Evolutionary conservation across 2,888 invertebrate genomes (phyloP).

Genomic region (Clivina fossor): DNA sequence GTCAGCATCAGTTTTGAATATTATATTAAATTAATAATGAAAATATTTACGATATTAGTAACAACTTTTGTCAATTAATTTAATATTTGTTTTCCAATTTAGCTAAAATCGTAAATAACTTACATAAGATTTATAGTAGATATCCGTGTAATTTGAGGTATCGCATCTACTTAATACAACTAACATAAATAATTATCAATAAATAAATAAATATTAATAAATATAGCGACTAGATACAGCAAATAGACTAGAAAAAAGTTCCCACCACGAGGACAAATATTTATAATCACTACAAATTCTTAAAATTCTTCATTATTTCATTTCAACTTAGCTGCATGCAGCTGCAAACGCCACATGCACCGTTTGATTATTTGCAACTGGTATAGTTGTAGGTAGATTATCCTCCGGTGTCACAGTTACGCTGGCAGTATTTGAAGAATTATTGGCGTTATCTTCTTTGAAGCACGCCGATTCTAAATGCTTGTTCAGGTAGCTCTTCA

Average conservation of each 20-base stretch:
- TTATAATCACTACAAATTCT: constrained; percentile 3
- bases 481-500: constrained; percentile 93
- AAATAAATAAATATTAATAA: constrained; percentile 26
- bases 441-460: constrained; percentile 58
- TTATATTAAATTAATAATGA: no score
- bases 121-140: no score
- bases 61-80: no score
- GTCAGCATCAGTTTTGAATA: no score
- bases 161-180: no score
- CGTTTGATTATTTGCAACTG: neutral
- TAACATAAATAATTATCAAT: constrained; percentile 17
- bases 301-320: no score
- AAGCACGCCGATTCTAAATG: constrained; percentile 90
- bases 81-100: no score
- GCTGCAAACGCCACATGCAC: constrained; percentile 1
- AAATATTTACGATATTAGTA: no score
- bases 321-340: constrained; percentile 19
- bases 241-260: constrained; percentile 32
- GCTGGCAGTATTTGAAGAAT: constrained; percentile 32
- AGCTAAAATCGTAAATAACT: no score
- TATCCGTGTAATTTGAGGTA: no score
- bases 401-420: constrained; percentile 29
- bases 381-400: neutral
- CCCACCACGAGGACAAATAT: neutral
- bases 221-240: constrained; percentile 33